These are phyloP conservation scores for Menidia menidia DNA, from an alignment of 2,797 vertebrate genomes.

Conservation along the genomic window DNA sequence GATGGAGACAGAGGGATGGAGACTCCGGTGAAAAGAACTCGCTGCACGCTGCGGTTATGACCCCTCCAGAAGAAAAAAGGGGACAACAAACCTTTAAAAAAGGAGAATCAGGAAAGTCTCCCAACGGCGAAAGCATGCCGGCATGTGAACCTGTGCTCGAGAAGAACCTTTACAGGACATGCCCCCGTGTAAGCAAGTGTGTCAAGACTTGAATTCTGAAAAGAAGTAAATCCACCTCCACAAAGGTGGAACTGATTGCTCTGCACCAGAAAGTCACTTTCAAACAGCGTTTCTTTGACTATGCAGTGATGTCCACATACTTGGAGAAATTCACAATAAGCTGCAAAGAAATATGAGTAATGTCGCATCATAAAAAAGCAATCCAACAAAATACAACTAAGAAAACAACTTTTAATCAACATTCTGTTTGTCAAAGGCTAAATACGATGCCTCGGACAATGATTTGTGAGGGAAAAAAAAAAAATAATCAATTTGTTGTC, in stretches of 20 bases:
- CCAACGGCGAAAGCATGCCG: constrained; percentile 1
- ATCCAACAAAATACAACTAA: not conserved
- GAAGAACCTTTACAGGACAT: not conserved
- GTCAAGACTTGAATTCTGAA: not conserved
- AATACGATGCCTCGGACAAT: not conserved
- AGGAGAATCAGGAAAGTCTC: too few relatives aligned
- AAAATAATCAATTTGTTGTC: not conserved
- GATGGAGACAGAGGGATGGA: constrained; percentile 51
- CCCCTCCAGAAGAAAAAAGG: constrained; percentile 18
- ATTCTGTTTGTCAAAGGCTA: not conserved
- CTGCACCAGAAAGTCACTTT: not conserved
- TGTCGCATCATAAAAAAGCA: not conserved
- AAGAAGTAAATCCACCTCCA: not conserved
- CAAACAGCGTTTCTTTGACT: not conserved
- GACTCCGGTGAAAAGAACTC: constrained; percentile 47
- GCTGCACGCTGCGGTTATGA: constrained; percentile 26
- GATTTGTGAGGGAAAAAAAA: not conserved
- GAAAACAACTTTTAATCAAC: not conserved
- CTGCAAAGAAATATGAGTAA: not conserved
- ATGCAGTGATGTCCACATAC: not conserved
- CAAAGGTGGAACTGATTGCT: not conserved
- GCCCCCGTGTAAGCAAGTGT: not conserved
- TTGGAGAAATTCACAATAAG: not conserved
- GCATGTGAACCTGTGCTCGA: constrained; percentile 16
- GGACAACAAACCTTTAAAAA: constrained; percentile 1